Evolutionary conservation across 1,140 invertebrate genomes (phyloP).

Genomic region (Bradysia coprophila): DNA sequence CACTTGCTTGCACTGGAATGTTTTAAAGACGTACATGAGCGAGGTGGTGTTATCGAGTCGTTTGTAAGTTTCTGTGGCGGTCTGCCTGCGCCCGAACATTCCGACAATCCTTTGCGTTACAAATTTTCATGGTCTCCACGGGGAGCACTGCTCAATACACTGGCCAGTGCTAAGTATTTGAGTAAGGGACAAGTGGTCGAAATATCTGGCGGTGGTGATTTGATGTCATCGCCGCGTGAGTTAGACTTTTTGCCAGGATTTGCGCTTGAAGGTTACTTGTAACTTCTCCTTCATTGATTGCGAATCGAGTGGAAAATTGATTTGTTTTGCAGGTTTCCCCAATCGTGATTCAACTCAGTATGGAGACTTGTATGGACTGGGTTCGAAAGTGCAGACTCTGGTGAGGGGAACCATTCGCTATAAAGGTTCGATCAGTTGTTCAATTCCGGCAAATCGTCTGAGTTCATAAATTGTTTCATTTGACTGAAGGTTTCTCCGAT

Average conservation of each 20-base stretch:
- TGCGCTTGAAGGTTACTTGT: conserved; percentile 88
- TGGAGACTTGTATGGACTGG: conserved; percentile 67
- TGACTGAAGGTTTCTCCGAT: conserved; percentile 81
- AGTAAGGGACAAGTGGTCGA: conserved; percentile 73
- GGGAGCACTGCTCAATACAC: conserved; percentile 75
- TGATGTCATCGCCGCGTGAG: conserved; percentile 59
- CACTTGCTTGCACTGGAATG: conserved; percentile 94
- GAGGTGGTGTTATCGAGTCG: conserved; percentile 71
- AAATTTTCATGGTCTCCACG: conserved; percentile 97
- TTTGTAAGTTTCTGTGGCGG: conserved; percentile 96
- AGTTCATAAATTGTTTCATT: no score
- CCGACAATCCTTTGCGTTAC: conserved; percentile 85
- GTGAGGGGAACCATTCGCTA: conserved; percentile 84
- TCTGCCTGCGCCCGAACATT: conserved; percentile 86
- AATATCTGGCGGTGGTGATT: conserved; percentile 69
- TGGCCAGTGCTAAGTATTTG: conserved; percentile 75
- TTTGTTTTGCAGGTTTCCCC: no score
- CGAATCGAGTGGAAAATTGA: no score
- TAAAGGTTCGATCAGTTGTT: no score
- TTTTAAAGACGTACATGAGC: conserved; percentile 70
- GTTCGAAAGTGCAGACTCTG: conserved; percentile 65
- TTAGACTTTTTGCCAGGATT: conserved; percentile 92
- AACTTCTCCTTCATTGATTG: no score
- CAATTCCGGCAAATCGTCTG: no score
- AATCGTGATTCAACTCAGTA: conserved; percentile 93